Base-by-base conservation (phyloP, 2,888 invertebrate genomes). In the Hirtodrosophila duncani region DNA sequence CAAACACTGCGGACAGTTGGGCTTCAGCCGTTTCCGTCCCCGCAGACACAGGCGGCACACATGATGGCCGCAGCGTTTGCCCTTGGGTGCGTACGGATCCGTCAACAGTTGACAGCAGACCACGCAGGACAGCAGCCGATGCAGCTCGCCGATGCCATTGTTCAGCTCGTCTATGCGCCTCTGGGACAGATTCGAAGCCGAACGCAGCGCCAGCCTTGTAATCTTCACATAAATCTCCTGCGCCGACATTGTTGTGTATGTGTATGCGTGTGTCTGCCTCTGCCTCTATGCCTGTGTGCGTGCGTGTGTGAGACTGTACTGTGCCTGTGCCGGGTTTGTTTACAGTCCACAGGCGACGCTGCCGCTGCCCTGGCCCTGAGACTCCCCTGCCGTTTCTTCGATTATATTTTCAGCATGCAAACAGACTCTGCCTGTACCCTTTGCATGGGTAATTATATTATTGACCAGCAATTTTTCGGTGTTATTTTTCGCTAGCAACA, bases 41-140 rank as follows among this genome's bases (percentile, higher is more conserved):
- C 95, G 94, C 82, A 93, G 90, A 84, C 97, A 97, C 41, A 90
- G 89, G 70, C 91, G 92, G 86, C 97, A 97, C 24, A 97, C 93
- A 87, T 95, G 94, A 87, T 97, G 97, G 85, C 94, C 94, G 87
- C 97, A 97, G 61, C 91, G 91, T 2, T 91, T 91, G 71, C 91
- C 91, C 11, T 90, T 90, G 9, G 96, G 94, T 21, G 94, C 92
- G 82, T 92, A 92, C 3, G 97, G 96, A 82, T 94, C 93, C 67
- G 92, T 91, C 46, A 96, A 87, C 65, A 97, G 89, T 83, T 93
- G 92, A 57, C 93, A 92, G 87, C 97, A 97, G 44, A 96, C 96
- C 46, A 93, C 94, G 88, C 97, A 97, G 68, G 94, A 93, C 75
- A 97, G 89, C 61, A 94, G 93, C 85, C 95, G 94, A 50, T 96